Percentiles rank a stretch among this genome's conserved stretches.
Evolutionary conservation across 2,797 vertebrate species (phyloP).

Genomic region (Orestias chungarensis): DNA sequence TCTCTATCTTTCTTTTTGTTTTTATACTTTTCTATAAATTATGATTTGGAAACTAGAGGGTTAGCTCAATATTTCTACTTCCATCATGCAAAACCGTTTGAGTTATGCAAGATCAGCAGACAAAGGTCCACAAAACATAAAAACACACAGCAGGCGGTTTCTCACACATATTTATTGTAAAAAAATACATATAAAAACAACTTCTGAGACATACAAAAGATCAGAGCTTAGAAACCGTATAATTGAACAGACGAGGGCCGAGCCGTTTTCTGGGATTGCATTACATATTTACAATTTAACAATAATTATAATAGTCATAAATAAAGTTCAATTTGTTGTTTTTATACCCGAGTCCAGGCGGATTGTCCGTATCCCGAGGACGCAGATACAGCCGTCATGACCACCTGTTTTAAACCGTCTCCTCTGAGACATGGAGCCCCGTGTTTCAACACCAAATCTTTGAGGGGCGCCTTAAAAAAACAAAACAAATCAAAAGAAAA

Average conservation of each 20-base stretch:
- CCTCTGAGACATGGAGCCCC: conserved; percentile 29
- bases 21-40: no score
- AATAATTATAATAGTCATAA: conserved; percentile 79
- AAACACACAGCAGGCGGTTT: conserved; percentile 43
- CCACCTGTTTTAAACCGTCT: conserved; percentile 49
- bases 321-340: conserved; percentile 81
- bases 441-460: conserved; percentile 33
- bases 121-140: no score
- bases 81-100: no score
- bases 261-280: conserved; percentile 76
- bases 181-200: conserved; percentile 89
- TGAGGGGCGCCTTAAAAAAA: conserved; percentile 39
- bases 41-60: no score
- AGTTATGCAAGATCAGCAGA: no score
- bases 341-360: conserved; percentile 77
- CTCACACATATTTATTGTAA: conserved; percentile 87
- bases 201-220: conserved; percentile 86
- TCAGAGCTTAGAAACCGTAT: conserved; percentile 83
- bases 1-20: no score
- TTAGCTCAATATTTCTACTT: no score
- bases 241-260: conserved; percentile 81
- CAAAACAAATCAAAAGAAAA: background rate
- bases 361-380: conserved; percentile 75
- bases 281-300: conserved; percentile 86
- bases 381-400: conserved; percentile 59